Percentiles rank a stretch among this genome's conserved stretches.
Conservation (phyloP, 2,113 vertebrate species). For the Sylvia atricapilla region DNA sequence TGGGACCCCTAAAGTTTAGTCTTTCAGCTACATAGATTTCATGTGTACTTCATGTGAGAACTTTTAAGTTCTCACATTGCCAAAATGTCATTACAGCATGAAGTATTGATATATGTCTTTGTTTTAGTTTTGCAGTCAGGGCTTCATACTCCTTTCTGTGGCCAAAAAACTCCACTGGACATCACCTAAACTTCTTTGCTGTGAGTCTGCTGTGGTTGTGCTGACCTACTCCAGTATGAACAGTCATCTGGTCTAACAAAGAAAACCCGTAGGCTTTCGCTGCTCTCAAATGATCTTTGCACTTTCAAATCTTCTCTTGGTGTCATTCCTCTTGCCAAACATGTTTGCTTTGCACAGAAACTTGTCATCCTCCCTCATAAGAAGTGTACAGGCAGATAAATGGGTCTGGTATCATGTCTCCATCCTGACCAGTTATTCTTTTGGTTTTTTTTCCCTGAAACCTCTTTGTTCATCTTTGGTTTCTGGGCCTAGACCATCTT, state of each 20-base stretch:
- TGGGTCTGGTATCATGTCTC: not conserved
- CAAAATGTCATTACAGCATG: not conserved
- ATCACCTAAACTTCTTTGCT: not conserved
- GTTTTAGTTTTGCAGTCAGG: not conserved
- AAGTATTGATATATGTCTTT: not conserved
- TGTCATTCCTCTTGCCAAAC: not conserved
- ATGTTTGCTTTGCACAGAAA: not conserved
- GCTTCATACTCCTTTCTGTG: not conserved
- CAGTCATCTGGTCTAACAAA: not conserved
- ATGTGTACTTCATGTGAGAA: too few species aligned
- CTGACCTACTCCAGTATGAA: not conserved
- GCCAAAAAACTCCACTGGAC: not conserved
- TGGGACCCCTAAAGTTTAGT: not conserved
- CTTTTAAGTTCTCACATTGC: not conserved
- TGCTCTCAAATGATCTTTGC: not conserved
- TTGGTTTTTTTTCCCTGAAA: accelerated
- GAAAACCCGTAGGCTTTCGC: not conserved
- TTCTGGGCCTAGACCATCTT: not conserved
- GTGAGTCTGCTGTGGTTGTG: not conserved
- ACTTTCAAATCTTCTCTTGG: not conserved
- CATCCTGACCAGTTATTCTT: not conserved
- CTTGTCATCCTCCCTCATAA: not conserved
- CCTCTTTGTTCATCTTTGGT: not conserved
- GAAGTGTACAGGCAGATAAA: not conserved
- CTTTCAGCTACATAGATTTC: not conserved